These are phyloP conservation scores for Sinosuthora webbiana DNA, from an alignment of 2,113 vertebrate genomes.

Conservation along the genomic window DNA sequence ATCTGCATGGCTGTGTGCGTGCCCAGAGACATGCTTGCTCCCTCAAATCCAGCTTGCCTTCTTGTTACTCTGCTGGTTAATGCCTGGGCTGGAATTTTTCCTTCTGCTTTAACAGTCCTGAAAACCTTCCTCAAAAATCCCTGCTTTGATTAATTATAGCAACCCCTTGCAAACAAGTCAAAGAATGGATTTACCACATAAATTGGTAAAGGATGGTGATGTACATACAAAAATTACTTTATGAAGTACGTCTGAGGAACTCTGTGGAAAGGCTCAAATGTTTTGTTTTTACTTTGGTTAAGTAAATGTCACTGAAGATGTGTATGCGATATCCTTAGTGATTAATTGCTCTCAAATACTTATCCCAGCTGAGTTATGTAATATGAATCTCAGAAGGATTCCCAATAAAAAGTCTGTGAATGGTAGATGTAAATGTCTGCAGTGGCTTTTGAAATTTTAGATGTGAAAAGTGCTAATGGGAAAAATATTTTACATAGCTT, in stretches of 20 bases:
- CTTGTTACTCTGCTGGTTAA: background rate
- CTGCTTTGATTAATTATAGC: background rate
- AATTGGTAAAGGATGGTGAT: background rate
- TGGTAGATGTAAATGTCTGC: background rate
- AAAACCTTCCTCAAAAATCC: background rate
- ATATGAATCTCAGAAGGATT: background rate
- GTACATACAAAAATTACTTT: background rate
- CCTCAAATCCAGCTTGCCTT: background rate
- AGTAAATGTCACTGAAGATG: background rate
- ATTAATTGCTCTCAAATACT: slow-evolving; percentile 33
- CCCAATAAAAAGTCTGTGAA: background rate
- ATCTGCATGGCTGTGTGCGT: accelerated
- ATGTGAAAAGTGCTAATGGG: background rate
- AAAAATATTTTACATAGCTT: slow-evolving; percentile 19
- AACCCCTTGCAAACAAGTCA: background rate
- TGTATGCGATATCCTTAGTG: background rate
- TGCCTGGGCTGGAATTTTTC: background rate
- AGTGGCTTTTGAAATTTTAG: slow-evolving; percentile 23
- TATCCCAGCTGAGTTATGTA: slow-evolving; percentile 5
- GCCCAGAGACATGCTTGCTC: background rate
- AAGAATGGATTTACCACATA: background rate
- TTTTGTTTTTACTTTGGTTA: background rate
- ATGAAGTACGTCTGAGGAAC: background rate
- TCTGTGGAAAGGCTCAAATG: background rate
- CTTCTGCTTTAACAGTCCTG: background rate